Base-by-base conservation (phyloP, 37 sponge, comb jelly and placozoan species). In the Mnemiopsis leidyi region DNA sequence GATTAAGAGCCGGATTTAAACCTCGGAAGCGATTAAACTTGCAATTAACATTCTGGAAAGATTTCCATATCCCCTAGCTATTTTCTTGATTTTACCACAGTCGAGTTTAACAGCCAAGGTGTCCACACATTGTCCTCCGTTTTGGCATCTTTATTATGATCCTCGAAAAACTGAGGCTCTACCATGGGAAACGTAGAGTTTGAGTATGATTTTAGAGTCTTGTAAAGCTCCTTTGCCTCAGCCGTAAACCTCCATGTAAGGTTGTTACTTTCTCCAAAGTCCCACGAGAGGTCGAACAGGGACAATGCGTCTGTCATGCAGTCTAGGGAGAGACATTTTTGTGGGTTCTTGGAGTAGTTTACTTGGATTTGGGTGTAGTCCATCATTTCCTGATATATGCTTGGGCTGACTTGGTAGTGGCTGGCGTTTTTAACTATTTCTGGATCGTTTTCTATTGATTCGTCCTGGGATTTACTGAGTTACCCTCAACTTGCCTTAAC, bases 51-150 rank as follows among this genome's bases (percentile, higher is more conserved):
- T n/a, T n/a, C n/a, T n/a, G n/a, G n/a, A n/a, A n/a, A n/a, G n/a
- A n/a, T n/a, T n/a, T n/a, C n/a, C n/a, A n/a, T n/a, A n/a, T n/a
- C n/a, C n/a, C n/a, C n/a, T n/a, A n/a, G 61, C 61, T 48, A 13
- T 18, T 48, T 5, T 48, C 61, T 18, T 48, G 61, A 48, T 48
- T 48, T 48, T 13, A 48, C 61, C 13, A 18, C 61, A 48, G 73
- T 77, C 18, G 79, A 77, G 79, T 77, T 85, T 18, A n/a, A 71
- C 35, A 85, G 48, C 90, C 90, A 85, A 7, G 61, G 61, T 26
- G 21, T 28, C 90, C 90, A 85, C 3, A 85, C 61, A 5, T 18
- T 18, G 1, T 40, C 35, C 18, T 85, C 48, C 25, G 23, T 23
- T 25, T 36, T 23, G 0, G 90, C 90, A 20, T 85, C 90, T 33